Conservation (phyloP, 2,797 vertebrate species). For the Tauraco hartlaubi region DNA sequence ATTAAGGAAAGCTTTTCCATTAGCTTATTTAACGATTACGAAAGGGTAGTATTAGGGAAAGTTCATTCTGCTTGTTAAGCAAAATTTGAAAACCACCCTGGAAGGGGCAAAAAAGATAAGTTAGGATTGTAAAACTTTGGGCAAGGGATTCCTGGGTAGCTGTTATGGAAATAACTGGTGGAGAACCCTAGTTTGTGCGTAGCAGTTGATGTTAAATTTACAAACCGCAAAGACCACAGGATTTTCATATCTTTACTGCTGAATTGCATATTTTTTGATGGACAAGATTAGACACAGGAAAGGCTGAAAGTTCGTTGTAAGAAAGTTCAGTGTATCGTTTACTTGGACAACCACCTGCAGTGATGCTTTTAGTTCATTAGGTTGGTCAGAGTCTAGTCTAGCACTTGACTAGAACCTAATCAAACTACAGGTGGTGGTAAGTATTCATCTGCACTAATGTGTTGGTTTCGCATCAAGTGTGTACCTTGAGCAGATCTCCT, state of each 20-base stretch:
- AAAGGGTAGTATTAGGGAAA: neutral
- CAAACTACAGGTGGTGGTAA: neutral
- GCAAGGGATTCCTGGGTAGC: neutral
- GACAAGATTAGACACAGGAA: neutral
- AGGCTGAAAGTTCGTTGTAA: neutral
- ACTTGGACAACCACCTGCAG: neutral
- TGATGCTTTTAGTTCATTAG: neutral
- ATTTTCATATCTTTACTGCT: neutral
- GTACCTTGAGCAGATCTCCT: neutral
- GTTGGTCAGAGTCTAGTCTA: neutral
- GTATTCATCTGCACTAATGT: neutral
- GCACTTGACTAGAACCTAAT: neutral
- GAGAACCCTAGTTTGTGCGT: neutral
- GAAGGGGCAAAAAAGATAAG: neutral
- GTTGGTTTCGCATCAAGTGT: neutral
- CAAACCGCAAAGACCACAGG: neutral
- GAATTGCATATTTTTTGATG: neutral
- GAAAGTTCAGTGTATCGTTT: neutral
- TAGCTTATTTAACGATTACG: neutral
- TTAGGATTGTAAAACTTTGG: neutral
- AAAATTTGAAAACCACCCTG: neutral
- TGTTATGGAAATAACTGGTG: neutral
- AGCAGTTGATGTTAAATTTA: neutral
- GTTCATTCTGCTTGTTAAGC: neutral
- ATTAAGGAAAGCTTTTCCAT: conserved; percentile 25